A percentile compares a stretch with the other conserved stretches of the same genome.
Evolutionary conservation across 2,888 invertebrate species (phyloP).

Genomic region (Quadroppia sp.): DNA sequence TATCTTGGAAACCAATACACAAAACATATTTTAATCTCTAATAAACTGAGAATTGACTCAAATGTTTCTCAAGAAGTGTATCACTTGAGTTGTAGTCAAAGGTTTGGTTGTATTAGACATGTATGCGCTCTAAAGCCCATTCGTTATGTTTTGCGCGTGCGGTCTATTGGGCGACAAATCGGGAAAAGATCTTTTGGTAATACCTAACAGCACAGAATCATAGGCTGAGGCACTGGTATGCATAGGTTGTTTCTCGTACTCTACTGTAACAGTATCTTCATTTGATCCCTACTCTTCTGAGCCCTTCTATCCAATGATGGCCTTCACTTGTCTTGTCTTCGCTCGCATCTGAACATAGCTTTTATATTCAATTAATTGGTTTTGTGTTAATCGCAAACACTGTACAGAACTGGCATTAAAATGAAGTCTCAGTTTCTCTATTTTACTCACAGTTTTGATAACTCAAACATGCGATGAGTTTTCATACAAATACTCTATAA

Average conservation of each 20-base stretch:
- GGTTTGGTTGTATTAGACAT: background rate
- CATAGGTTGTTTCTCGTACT: background rate
- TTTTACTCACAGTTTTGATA: background rate
- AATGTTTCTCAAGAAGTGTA: slow-evolving; percentile 11
- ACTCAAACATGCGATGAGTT: slow-evolving; percentile 1
- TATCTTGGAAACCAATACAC: slow-evolving; percentile 8
- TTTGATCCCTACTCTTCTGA: background rate
- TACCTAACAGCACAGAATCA: background rate
- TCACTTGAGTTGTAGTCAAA: slow-evolving; percentile 4
- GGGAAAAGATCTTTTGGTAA: background rate
- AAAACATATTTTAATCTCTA: slow-evolving; percentile 13
- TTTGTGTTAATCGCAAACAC: slow-evolving; percentile 12
- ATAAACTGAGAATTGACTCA: background rate
- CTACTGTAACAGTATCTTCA: background rate
- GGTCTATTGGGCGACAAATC: slow-evolving; percentile 18
- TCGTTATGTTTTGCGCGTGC: slow-evolving; percentile 29
- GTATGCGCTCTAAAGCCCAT: background rate
- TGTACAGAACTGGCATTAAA: background rate
- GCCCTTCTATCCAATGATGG: slow-evolving; percentile 14
- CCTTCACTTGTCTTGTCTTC: slow-evolving; percentile 28
- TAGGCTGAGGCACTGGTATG: slow-evolving; percentile 7
- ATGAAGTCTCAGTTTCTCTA: background rate
- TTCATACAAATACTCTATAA: background rate
- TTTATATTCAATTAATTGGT: slow-evolving; percentile 3
- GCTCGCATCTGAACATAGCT: background rate